Percentiles rank a stretch among this genome's conserved stretches.
Evolutionary conservation across 2,888 invertebrate species (phyloP).

Genomic region (Euzophera pinguis): DNA sequence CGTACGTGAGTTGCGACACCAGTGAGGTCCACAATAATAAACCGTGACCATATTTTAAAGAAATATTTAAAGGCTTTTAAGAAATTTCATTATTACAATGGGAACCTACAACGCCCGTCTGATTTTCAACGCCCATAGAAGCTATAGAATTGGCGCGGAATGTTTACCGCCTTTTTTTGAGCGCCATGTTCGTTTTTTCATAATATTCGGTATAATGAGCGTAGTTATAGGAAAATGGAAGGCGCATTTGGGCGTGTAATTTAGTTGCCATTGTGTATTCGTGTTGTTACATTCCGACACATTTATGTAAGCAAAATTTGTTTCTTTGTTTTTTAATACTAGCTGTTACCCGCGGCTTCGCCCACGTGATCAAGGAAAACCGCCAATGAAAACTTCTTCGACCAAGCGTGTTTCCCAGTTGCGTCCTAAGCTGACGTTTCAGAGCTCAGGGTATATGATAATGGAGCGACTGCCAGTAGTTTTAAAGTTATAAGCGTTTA

Average conservation of each 20-base stretch:
- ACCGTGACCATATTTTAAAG: constrained; percentile 14
- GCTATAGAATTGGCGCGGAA: not conserved
- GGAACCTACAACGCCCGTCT: constrained; percentile 15
- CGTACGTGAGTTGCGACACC: not conserved
- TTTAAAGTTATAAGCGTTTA: too few species aligned
- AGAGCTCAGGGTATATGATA: too few species aligned
- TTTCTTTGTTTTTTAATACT: too few species aligned
- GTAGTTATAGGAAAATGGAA: constrained; percentile 2
- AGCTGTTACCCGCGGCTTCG: too few species aligned
- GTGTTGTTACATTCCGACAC: not conserved
- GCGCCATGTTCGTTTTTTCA: not conserved
- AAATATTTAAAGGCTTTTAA: constrained; percentile 9
- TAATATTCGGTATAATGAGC: constrained; percentile 1
- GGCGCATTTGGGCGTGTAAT: constrained; percentile 6
- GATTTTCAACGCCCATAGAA: constrained; percentile 31
- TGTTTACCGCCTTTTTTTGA: not conserved
- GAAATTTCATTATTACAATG: constrained; percentile 14
- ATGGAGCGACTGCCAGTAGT: too few species aligned
- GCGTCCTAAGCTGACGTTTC: too few species aligned
- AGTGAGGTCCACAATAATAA: not conserved
- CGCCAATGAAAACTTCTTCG: too few species aligned
- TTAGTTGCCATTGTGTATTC: not conserved
- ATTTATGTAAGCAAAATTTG: not conserved
- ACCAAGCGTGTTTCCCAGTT: too few species aligned
- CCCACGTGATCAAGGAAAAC: too few species aligned